These are phyloP conservation scores for Zosterops borbonicus DNA, from an alignment of 2,113 vertebrate species.

Conservation along the genomic window DNA sequence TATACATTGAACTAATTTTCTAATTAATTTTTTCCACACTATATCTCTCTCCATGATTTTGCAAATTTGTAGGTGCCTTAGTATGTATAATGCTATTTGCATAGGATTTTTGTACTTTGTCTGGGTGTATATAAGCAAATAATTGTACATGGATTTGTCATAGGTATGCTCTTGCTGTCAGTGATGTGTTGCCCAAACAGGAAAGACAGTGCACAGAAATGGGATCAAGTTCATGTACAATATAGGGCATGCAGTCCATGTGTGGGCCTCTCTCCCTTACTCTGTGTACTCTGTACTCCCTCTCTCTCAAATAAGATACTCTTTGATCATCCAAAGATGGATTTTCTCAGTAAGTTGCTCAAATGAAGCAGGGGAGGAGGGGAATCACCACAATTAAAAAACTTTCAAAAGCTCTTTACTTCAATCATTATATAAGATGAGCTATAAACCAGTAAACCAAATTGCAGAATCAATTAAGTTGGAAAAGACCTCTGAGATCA, in stretches of 20 bases:
- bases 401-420: background rate
- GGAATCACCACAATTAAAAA: background rate
- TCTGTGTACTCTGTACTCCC: background rate
- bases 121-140: background rate
- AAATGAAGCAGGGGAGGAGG: background rate
- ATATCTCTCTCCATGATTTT: background rate
- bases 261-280: background rate
- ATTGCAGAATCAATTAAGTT: background rate
- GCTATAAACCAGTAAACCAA: background rate
- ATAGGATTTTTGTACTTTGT: background rate
- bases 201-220: background rate
- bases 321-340: background rate
- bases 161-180: background rate
- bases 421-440: background rate
- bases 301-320: background rate
- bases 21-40: background rate
- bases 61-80: background rate
- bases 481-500: background rate
- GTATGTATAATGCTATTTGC: background rate
- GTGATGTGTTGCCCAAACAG: background rate
- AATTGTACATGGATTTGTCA: background rate
- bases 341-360: background rate
- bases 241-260: background rate
- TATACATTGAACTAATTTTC: background rate
- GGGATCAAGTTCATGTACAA: background rate